Evolutionary conservation across 2,888 invertebrate species (phyloP).

Genomic region (Limnephilus auricula): DNA sequence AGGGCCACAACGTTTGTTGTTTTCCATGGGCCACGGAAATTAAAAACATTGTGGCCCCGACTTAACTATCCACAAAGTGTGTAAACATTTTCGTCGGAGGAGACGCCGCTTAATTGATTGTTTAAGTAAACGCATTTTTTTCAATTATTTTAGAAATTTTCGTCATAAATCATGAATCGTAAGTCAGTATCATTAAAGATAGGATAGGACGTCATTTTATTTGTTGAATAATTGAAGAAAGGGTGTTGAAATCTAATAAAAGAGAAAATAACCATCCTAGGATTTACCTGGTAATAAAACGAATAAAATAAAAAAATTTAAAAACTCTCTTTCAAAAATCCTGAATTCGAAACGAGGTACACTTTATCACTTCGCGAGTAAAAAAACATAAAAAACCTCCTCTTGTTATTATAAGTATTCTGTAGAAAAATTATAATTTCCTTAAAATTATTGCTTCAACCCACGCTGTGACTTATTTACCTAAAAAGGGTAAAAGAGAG

Average conservation of each 20-base stretch:
- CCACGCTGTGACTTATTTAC: not conserved
- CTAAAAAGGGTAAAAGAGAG: not conserved
- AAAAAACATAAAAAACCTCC: not conserved
- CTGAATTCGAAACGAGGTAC: not conserved
- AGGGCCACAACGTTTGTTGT: too few relatives aligned
- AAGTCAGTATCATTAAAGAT: too few relatives aligned
- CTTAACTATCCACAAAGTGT: too few relatives aligned
- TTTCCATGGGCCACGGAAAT: too few relatives aligned
- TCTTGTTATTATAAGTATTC: not conserved
- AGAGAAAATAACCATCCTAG: not conserved
- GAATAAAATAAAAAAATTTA: not conserved
- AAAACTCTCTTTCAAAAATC: not conserved
- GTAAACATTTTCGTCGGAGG: too few relatives aligned
- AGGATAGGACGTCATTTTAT: too few relatives aligned
- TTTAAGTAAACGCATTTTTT: too few relatives aligned
- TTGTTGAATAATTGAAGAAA: too few relatives aligned
- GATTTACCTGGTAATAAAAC: not conserved
- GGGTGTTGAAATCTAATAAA: not conserved
- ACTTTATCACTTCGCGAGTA: not conserved
- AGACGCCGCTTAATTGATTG: too few relatives aligned
- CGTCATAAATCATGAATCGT: too few relatives aligned
- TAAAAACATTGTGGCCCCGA: too few relatives aligned
- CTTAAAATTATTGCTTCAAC: not conserved
- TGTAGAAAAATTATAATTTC: not conserved
- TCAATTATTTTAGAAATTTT: too few relatives aligned